phyloP scores from a whole-genome alignment of 2,113 vertebrate species.

The Colius striatus region DNA sequence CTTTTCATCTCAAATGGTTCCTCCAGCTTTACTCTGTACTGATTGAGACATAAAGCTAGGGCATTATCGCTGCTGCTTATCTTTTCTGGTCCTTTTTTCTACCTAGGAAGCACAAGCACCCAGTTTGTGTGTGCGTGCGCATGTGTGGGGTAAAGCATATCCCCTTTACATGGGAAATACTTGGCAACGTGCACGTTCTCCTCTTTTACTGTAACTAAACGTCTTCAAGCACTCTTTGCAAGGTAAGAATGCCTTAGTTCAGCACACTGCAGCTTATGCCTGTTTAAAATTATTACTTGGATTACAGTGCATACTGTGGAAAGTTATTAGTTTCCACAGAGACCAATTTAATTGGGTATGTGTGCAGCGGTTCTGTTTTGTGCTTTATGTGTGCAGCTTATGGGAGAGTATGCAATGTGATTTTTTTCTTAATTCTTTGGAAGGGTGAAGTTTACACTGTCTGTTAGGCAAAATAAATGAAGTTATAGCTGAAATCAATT shows the following conservation, averaged over 20 bases:
- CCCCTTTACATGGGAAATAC: neutral
- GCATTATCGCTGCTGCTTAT: neutral
- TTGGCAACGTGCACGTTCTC: conserved; percentile 21
- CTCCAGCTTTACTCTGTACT: neutral
- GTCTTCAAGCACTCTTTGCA: conserved; percentile 3
- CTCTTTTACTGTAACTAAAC: conserved; percentile 39
- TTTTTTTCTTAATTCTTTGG: conserved; percentile 28
- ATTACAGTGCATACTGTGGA: conserved; percentile 60
- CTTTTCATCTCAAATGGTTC: neutral
- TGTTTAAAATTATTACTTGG: conserved; percentile 60
- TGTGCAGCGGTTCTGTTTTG: conserved; percentile 34
- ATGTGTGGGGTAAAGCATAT: neutral
- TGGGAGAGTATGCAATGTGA: conserved; percentile 10
- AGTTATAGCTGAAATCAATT: conserved; percentile 56
- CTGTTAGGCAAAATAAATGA: conserved; percentile 26
- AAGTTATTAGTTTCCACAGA: conserved; percentile 68
- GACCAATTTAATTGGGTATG: conserved; percentile 57
- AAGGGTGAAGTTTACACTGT: conserved; percentile 51
- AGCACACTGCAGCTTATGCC: conserved; percentile 50
- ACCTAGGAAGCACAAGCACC: neutral
- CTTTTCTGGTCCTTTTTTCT: neutral
- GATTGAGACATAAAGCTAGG: conserved; percentile 12
- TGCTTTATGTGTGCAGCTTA: neutral
- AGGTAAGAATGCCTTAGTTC: conserved; percentile 67
- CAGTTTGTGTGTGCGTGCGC: neutral